Conservation (phyloP, 1,140 invertebrate species). For the Atta cephalotes region DNA sequence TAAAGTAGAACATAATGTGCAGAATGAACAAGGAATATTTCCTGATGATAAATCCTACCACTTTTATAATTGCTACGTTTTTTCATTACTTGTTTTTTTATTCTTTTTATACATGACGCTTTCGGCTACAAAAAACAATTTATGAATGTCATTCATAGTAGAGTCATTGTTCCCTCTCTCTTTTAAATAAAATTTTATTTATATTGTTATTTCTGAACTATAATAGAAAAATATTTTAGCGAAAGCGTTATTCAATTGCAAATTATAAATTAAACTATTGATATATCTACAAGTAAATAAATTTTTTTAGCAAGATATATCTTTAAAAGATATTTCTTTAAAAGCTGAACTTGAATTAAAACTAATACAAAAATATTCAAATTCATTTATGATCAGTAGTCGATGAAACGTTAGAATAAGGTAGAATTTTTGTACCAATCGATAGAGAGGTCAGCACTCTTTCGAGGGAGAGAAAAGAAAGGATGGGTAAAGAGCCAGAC, state of each 20-base stretch:
- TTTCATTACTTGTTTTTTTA: neutral
- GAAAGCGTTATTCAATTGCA: neutral
- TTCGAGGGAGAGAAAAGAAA: neutral
- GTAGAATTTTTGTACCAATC: constrained; percentile 9
- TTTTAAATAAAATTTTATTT: neutral
- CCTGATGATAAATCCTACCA: constrained; percentile 22
- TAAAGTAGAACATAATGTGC: constrained; percentile 44
- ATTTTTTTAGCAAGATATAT: neutral
- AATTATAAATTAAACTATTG: neutral
- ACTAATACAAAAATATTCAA: constrained; percentile 14
- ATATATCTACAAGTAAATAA: neutral
- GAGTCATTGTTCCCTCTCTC: neutral
- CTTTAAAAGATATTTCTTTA: neutral
- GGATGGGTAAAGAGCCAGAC: neutral
- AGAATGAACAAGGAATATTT: constrained; percentile 26
- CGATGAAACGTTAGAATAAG: constrained; percentile 19
- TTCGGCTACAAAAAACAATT: neutral
- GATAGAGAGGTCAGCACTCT: constrained; percentile 14
- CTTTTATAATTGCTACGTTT: neutral
- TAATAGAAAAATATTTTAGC: neutral
- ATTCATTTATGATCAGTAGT: neutral
- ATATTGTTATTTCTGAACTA: neutral
- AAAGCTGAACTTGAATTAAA: neutral
- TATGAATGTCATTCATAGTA: neutral
- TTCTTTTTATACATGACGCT: neutral